Base-by-base conservation (phyloP, 2,888 invertebrate genomes). In the Hydroisotoma schaefferi region DNA sequence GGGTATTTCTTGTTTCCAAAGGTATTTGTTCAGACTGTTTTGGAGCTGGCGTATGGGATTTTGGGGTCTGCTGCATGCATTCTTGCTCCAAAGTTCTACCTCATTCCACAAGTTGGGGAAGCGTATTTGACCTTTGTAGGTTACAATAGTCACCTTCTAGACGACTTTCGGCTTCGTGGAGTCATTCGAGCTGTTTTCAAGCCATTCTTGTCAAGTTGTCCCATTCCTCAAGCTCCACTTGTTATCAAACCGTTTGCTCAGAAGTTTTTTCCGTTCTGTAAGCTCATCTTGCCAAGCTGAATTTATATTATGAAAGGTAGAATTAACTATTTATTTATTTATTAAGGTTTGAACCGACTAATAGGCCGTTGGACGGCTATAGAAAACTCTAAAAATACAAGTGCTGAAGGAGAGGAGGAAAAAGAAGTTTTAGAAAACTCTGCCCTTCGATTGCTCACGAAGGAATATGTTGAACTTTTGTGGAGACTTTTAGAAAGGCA, bases 261-360 rank as follows among this genome's bases (percentile, higher is more conserved):
- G 48, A 62, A 59, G 6, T 72, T 70, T 62, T 61, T 67, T 18
- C 68, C 69, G 22, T 70, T 69, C 40, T 65, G 72, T 72, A 68
- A 67, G 69, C 40, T 18, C n/a, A n/a, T 12, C n/a, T 43, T 8
- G 10, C 47, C 5, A 5, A 4, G 6, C 12, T 8, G 8, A 47
- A 47, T 22, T 26, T 47, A 47, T 5, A 8, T 22, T 25, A 43
- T n/a, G 44, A 22, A 27, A 23, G 26, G 20, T 33, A n/a, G n/a
- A n/a, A n/a, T n/a, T n/a, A n/a, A n/a, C n/a, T n/a, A 49, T 48
- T 3, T 12, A 40, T 10, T 48, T 6, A 52, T 44, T 43, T 20
- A 26, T 8, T 38, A 4, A 20, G n/a, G 37, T 48, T 56, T 62
- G 43, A 3, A 15, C 55, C 54, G 70, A 25, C 33, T 72, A n/a